Percentiles rank a stretch among this genome's conserved stretches.
phyloP scores from a whole-genome alignment of 2,888 invertebrate genomes.

The Melanostoma scalare region DNA sequence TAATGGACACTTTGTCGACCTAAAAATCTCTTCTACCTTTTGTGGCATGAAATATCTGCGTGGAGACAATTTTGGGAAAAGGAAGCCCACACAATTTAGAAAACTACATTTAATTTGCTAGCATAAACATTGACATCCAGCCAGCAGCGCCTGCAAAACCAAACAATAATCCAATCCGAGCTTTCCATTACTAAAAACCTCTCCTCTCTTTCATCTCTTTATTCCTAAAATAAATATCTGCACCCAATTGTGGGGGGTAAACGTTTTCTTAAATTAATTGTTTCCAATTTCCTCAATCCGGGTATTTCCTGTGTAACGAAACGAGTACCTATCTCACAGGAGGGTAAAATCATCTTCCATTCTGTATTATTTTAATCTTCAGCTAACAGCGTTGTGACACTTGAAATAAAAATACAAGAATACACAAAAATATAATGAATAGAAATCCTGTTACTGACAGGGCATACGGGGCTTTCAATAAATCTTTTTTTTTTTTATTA shows the following conservation, averaged over 20 bases:
- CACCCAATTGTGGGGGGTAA: neutral
- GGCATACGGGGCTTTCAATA: slow-evolving; percentile 5
- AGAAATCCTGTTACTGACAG: slow-evolving; percentile 21
- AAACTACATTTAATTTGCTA: slow-evolving; percentile 32
- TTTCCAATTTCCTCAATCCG: slow-evolving; percentile 33
- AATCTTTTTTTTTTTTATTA: slow-evolving; percentile 20
- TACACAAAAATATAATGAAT: neutral
- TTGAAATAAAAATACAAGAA: slow-evolving; percentile 1
- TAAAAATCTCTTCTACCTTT: slow-evolving; percentile 16
- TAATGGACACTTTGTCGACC: slow-evolving; percentile 17
- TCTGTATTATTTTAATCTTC: slow-evolving; percentile 23
- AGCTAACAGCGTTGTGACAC: neutral
- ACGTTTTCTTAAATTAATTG: slow-evolving; percentile 48
- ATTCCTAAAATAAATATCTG: slow-evolving; percentile 28
- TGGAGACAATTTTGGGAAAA: neutral
- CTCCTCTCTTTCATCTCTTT: neutral
- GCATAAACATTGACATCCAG: slow-evolving; percentile 50
- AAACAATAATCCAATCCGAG: slow-evolving; percentile 43
- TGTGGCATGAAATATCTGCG: too few species aligned
- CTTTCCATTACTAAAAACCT: slow-evolving; percentile 28
- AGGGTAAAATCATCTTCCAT: neutral
- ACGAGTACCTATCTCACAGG: neutral
- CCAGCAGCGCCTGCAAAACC: slow-evolving; percentile 42
- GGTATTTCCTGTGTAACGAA: slow-evolving; percentile 23
- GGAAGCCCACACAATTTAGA: slow-evolving; percentile 11